Percentiles rank a stretch among this genome's conserved stretches.
These are phyloP conservation scores for Ciconia maguari DNA, from an alignment of 2,113 vertebrate species.

Conservation along the genomic window DNA sequence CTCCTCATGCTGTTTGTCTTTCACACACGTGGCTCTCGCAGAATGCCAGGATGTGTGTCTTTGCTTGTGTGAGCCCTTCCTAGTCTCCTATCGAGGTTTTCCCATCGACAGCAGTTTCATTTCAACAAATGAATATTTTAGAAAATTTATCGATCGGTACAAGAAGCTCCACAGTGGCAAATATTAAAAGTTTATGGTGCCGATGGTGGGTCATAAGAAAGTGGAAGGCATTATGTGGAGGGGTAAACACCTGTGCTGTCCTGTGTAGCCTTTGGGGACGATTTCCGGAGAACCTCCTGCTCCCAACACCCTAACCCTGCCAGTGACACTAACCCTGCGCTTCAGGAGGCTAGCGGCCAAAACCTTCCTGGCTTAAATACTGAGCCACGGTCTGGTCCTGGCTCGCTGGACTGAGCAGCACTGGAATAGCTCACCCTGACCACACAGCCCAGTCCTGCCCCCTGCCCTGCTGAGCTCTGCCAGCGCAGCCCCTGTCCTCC, in stretches of 20 bases:
- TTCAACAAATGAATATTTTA: background rate
- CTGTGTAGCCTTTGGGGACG: background rate
- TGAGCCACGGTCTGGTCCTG: background rate
- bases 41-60: background rate
- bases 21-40: background rate
- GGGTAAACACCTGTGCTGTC: background rate
- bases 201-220: background rate
- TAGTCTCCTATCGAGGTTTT: background rate
- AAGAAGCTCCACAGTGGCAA: background rate
- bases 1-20: background rate
- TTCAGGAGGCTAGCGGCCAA: background rate
- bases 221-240: background rate
- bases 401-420: background rate
- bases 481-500: background rate
- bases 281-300: background rate
- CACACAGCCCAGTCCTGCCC: background rate
- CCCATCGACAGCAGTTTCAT: background rate
- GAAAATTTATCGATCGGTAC: rapidly evolving
- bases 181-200: background rate
- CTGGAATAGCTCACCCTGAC: background rate
- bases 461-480: background rate
- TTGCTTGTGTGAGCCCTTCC: background rate
- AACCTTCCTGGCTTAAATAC: background rate
- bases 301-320: background rate
- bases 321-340: background rate